Conservation (phyloP, 2,797 vertebrate genomes). For the Periophthalmus magnuspinnatus region DNA sequence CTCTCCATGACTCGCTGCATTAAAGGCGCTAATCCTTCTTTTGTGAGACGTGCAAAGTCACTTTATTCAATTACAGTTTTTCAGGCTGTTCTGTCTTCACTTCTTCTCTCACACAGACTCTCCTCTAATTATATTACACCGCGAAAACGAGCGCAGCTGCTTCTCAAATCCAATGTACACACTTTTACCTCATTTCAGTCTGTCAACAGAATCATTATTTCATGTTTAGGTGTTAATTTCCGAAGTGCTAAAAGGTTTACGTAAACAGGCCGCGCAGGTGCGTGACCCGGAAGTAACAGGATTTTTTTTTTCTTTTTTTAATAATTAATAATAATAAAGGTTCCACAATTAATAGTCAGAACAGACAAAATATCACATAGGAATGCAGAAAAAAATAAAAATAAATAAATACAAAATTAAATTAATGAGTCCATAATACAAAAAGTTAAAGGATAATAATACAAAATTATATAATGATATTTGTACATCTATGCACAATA, state of each 20-base stretch:
- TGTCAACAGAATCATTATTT: background rate
- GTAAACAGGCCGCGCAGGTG: conserved; percentile 20
- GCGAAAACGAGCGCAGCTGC: conserved; percentile 15
- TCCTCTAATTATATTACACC: conserved; percentile 35
- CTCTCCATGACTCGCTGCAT: conserved; percentile 39
- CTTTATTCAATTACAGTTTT: conserved; percentile 51
- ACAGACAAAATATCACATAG: too few species aligned
- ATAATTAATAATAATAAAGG: too few species aligned
- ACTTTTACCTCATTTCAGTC: background rate
- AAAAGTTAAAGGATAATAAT: too few species aligned
- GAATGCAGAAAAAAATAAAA: too few species aligned
- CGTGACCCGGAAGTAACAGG: too few species aligned
- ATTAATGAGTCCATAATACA: too few species aligned
- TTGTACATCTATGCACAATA: too few species aligned
- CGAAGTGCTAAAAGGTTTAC: background rate
- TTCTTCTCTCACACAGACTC: conserved; percentile 18
- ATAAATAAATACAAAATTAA: too few species aligned
- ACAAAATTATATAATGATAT: too few species aligned
- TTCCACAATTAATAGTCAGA: too few species aligned
- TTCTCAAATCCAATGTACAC: background rate
- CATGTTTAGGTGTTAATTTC: background rate
- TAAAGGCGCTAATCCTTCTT: background rate
- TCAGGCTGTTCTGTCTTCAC: conserved; percentile 31
- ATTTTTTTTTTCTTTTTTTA: too few species aligned
- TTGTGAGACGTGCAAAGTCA: conserved; percentile 30